phyloP scores from a whole-genome alignment of 2,113 vertebrate genomes.

The Bucco capensis region DNA sequence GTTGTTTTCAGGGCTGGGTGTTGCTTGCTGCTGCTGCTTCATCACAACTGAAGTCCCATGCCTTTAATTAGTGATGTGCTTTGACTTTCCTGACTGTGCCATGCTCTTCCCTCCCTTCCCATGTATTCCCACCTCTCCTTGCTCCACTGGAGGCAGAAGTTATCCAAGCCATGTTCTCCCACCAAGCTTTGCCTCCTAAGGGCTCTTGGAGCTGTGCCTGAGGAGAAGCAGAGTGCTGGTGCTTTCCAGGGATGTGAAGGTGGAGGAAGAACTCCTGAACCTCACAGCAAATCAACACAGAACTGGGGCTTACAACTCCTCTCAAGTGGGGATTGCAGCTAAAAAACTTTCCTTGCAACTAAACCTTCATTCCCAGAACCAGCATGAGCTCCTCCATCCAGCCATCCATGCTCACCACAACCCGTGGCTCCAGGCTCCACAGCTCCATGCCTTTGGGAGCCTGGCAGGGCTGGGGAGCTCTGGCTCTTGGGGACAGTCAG shows the following conservation, averaged over 20 bases:
- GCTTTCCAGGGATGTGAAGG: not conserved
- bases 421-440: too few species aligned
- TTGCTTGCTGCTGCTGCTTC: not conserved
- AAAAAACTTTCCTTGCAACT: not conserved
- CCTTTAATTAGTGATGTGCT: not conserved
- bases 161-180: not conserved
- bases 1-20: not conserved
- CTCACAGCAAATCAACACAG: not conserved
- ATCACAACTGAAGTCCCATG: not conserved
- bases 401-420: too few species aligned
- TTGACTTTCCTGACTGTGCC: not conserved
- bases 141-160: not conserved
- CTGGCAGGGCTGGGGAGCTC: too few species aligned
- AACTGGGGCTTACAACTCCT: not conserved
- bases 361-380: too few species aligned
- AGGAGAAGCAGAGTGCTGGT: not conserved
- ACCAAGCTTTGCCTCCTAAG: not conserved
- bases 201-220: not conserved
- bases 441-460: too few species aligned
- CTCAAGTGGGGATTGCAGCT: rapidly evolving
- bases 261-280: not conserved
- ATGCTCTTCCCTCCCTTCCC: not conserved
- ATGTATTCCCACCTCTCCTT: not conserved
- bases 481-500: not conserved
- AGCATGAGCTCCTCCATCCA: too few species aligned